Conservation (phyloP, 1,140 invertebrate species). For the Calosoma granatense region DNA sequence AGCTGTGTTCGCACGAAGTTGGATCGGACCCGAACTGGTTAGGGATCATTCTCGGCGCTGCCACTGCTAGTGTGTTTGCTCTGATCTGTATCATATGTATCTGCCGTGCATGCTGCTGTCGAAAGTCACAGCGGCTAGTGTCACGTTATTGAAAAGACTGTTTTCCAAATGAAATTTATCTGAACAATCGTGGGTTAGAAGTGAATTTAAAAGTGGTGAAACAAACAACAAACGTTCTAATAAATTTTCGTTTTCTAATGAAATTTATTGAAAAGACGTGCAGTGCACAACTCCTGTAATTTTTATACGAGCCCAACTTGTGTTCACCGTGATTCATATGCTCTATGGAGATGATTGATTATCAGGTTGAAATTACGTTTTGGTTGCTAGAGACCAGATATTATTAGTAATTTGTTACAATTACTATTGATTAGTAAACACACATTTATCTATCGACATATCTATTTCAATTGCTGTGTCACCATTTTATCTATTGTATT, state of each 20-base stretch:
- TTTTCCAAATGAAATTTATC: not conserved
- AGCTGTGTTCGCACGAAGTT: conserved; percentile 44
- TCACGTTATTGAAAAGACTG: not conserved
- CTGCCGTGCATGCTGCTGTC: not conserved
- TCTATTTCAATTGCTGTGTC: no score
- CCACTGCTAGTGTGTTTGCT: not conserved
- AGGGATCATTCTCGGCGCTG: not conserved
- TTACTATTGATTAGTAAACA: no score
- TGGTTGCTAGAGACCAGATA: no score
- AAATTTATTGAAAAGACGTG: not conserved
- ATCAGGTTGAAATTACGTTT: no score
- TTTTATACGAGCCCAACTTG: conserved; percentile 6
- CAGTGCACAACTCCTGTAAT: not conserved
- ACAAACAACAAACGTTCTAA: not conserved
- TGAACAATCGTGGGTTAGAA: not conserved
- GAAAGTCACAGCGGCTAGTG: not conserved
- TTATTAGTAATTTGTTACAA: no score
- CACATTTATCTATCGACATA: no score
- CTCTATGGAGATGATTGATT: no score
- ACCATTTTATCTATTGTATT: no score
- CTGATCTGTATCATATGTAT: not conserved
- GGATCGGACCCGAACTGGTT: conserved; percentile 41
- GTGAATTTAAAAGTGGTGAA: not conserved
- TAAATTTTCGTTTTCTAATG: not conserved
- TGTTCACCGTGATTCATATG: not conserved